Evolutionary conservation across 2,113 vertebrate species (phyloP).

Genomic region (Felis chaus): DNA sequence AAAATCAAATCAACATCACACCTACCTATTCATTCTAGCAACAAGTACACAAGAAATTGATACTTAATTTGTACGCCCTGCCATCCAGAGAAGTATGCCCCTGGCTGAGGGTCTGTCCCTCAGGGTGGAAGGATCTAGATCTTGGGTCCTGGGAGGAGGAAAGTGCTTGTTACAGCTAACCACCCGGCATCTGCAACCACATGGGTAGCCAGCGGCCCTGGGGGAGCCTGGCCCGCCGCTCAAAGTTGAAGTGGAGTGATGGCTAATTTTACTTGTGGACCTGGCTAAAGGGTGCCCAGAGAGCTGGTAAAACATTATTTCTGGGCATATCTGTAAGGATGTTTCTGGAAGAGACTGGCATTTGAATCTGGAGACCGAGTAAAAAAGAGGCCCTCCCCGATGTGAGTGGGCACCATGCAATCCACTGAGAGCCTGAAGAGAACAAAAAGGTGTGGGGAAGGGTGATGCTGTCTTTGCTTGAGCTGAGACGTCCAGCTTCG

Average conservation of each 20-base stretch:
- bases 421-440: background rate
- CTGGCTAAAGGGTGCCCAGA: background rate
- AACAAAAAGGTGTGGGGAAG: background rate
- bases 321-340: background rate
- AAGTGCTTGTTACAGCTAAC: too few species aligned
- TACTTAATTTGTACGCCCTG: background rate
- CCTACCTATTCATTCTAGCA: background rate
- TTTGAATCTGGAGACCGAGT: background rate
- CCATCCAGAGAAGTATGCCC: background rate
- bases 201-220: background rate
- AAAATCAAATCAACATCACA: background rate
- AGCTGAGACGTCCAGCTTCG: background rate
- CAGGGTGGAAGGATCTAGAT: background rate
- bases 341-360: background rate
- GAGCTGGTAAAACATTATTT: background rate
- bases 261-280: background rate
- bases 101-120: background rate
- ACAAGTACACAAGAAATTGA: background rate
- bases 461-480: background rate
- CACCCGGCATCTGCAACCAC: background rate
- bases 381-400: background rate
- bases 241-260: background rate
- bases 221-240: background rate
- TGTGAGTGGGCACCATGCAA: background rate
- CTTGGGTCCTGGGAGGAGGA: background rate